These are phyloP conservation scores for Thalassarche chlororhynchos DNA, from an alignment of 2,113 vertebrate genomes.

Conservation along the genomic window DNA sequence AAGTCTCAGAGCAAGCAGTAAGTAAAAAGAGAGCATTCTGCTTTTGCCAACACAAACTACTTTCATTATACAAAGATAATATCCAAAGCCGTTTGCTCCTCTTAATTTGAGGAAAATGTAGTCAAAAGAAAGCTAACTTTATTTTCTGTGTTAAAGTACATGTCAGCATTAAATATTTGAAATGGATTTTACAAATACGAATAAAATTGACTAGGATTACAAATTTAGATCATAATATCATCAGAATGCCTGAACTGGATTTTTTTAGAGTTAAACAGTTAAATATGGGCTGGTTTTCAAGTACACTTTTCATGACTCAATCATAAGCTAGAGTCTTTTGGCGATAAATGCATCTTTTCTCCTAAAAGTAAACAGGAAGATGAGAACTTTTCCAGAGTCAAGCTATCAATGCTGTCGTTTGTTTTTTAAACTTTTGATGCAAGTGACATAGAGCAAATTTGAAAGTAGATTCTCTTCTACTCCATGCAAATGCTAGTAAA, in stretches of 20 bases:
- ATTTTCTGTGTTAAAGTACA: neutral
- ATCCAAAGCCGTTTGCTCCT: neutral
- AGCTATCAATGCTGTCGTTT: neutral
- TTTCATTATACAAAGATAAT: constrained; percentile 32
- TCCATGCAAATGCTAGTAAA: neutral
- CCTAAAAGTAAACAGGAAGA: too few species aligned
- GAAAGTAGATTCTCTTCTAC: neutral
- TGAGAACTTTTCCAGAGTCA: neutral
- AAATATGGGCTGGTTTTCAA: neutral
- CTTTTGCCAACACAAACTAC: constrained; percentile 36
- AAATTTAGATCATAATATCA: neutral
- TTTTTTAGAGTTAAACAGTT: neutral
- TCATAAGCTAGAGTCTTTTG: neutral
- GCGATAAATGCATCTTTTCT: neutral
- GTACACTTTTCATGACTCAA: accelerated
- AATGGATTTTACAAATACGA: neutral
- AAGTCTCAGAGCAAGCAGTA: neutral
- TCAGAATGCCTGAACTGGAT: neutral
- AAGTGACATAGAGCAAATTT: neutral
- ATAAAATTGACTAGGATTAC: neutral
- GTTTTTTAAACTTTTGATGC: neutral
- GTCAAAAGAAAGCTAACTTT: neutral
- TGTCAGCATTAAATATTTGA: neutral
- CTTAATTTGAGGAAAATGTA: neutral
- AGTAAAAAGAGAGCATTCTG: constrained; percentile 11